These are phyloP conservation scores for Cistogaster globosa DNA, from an alignment of 2,888 invertebrate species.

Conservation along the genomic window DNA sequence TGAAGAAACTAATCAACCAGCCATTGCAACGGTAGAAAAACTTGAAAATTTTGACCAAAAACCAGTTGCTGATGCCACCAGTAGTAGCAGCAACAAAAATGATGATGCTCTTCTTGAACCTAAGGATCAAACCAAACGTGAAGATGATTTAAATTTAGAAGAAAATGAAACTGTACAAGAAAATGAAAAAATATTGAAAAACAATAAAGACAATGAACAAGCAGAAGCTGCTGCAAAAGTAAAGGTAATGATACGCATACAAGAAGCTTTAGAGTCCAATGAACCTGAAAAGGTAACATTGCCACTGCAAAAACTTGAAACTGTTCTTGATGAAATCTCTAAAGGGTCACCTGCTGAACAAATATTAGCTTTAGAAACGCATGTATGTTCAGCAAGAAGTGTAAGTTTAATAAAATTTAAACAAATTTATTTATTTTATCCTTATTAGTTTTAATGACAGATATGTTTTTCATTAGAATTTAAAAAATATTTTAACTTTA, in stretches of 20 bases:
- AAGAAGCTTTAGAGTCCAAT: slow-evolving; percentile 83
- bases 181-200: slow-evolving; percentile 85
- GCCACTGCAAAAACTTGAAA: slow-evolving; percentile 84
- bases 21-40: slow-evolving; percentile 54
- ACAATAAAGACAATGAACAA: slow-evolving; percentile 82
- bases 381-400: slow-evolving; percentile 77
- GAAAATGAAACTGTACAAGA: slow-evolving; percentile 83
- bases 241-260: slow-evolving; percentile 78
- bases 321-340: slow-evolving; percentile 77
- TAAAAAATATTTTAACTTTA: slow-evolving; percentile 19
- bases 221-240: slow-evolving; percentile 62
- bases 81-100: slow-evolving; percentile 7
- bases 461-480: background rate
- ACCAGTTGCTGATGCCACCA: slow-evolving; percentile 71
- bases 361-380: slow-evolving; percentile 85
- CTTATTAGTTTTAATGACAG: background rate
- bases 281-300: slow-evolving; percentile 84
- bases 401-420: no score
- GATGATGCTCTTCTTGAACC: slow-evolving; percentile 6
- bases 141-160: slow-evolving; percentile 77
- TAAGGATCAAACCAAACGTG: no score
- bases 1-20: slow-evolving; percentile 35
- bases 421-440: no score
- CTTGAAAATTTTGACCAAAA: slow-evolving; percentile 69
- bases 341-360: slow-evolving; percentile 83